Percentiles rank a stretch among this genome's conserved stretches.
phyloP scores from a whole-genome alignment of 30 jellyfish, hydroid and myxozoan species.

The Mastigias papua region DNA sequence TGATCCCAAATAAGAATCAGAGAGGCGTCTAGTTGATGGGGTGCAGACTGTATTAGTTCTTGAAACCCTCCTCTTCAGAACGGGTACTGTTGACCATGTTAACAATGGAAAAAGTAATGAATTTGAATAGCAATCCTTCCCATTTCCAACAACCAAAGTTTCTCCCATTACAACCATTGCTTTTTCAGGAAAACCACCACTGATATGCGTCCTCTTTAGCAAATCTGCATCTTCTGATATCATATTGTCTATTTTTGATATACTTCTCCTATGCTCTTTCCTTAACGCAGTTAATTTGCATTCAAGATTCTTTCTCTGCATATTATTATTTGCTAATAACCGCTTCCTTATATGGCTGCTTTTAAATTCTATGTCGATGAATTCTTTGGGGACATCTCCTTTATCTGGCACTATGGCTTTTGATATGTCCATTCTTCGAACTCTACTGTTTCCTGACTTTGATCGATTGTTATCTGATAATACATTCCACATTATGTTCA shows the following conservation, averaged over 20 bases:
- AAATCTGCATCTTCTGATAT: neutral
- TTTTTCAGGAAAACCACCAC: neutral
- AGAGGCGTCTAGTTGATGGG: too few species aligned
- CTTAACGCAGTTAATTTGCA: conserved; percentile 3
- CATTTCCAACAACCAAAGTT: neutral
- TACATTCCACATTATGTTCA: too few species aligned
- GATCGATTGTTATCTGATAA: too few species aligned
- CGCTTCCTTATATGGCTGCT: neutral
- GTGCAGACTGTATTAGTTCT: neutral
- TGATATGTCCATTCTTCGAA: neutral
- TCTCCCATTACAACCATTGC: neutral
- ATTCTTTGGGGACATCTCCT: neutral
- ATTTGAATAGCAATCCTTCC: neutral
- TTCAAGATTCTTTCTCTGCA: conserved; percentile 2
- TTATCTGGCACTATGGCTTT: neutral
- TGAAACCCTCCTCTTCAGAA: neutral
- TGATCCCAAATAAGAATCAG: neutral
- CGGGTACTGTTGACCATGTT: neutral
- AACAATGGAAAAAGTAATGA: neutral
- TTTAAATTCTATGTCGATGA: neutral
- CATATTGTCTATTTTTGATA: conserved; percentile 19
- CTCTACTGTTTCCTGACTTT: too few species aligned
- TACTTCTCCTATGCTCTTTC: conserved; percentile 25
- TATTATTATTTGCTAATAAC: conserved; percentile 18
- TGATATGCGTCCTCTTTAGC: neutral